Evolutionary conservation across 2,797 vertebrate genomes (phyloP).

Genomic region (Poliocrania exsul): DNA sequence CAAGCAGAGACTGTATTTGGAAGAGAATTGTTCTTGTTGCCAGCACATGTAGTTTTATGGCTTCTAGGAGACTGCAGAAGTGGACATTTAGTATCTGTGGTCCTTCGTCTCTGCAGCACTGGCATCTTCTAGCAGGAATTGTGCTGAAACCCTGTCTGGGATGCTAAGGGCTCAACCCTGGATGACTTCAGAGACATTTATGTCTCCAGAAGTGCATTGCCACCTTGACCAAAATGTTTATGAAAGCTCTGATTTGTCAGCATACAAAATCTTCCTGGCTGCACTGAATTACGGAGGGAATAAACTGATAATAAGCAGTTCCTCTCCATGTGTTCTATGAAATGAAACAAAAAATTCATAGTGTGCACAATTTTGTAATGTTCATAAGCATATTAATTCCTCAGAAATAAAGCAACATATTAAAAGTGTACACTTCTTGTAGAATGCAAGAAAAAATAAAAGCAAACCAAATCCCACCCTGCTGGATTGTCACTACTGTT

Average conservation of each 20-base stretch:
- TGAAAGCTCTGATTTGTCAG: not conserved
- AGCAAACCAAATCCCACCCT: too few relatives aligned
- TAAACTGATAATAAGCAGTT: not conserved
- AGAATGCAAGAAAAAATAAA: not conserved
- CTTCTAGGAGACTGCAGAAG: not conserved
- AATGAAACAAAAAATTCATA: not conserved
- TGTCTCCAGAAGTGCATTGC: not conserved
- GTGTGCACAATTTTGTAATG: not conserved
- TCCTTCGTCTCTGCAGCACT: not conserved
- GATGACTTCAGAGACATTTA: not conserved
- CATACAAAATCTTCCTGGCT: not conserved
- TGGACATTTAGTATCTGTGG: not conserved
- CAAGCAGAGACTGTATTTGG: not conserved
- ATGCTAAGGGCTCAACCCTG: not conserved
- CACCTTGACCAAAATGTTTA: not conserved
- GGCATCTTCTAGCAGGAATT: not conserved
- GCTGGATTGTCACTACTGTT: not conserved
- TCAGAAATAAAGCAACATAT: not conserved
- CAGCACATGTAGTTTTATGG: fast-evolving
- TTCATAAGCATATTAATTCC: not conserved
- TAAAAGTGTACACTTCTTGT: not conserved
- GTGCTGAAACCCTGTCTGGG: not conserved
- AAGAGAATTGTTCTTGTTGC: not conserved
- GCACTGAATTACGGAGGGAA: not conserved
- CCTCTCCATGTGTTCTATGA: not conserved